phyloP scores from a whole-genome alignment of 2,888 invertebrate species.

The Drosophila vallismaia region DNA sequence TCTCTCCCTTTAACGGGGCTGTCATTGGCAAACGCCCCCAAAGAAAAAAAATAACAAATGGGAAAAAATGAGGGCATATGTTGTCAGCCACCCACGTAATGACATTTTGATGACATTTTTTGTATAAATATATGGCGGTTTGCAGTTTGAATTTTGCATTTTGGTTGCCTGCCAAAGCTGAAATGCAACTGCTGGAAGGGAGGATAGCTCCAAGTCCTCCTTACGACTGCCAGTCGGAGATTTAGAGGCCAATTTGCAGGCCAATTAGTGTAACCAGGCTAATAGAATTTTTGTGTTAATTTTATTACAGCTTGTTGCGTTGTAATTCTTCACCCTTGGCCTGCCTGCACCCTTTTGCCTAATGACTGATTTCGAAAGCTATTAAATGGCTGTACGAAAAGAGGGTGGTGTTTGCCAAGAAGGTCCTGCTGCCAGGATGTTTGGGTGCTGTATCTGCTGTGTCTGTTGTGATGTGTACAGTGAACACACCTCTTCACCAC shows the following conservation, averaged over 20 bases:
- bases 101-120: slow-evolving; percentile 74
- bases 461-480: not conserved
- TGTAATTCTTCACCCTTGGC: slow-evolving; percentile 4
- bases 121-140: slow-evolving; percentile 16
- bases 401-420: not conserved
- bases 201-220: not conserved
- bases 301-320: slow-evolving; percentile 41
- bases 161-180: slow-evolving; percentile 22
- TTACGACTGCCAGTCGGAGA: not conserved
- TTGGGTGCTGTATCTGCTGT: not conserved
- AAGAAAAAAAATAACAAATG: not conserved
- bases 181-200: slow-evolving; percentile 6
- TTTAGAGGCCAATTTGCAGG: slow-evolving; percentile 52
- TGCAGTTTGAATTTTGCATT: not conserved
- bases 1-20: slow-evolving; percentile 9
- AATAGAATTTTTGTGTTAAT: slow-evolving; percentile 68
- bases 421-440: slow-evolving; percentile 11
- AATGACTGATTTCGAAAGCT: slow-evolving; percentile 59
- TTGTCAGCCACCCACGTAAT: slow-evolving; percentile 51
- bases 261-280: slow-evolving; percentile 62
- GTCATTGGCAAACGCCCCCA: slow-evolving; percentile 10
- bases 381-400: slow-evolving; percentile 45
- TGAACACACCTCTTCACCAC: not conserved
- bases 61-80: slow-evolving; percentile 37
- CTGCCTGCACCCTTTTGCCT: slow-evolving; percentile 21